Conservation (phyloP, 2,797 vertebrate genomes). For the Muscicapa comitata region DNA sequence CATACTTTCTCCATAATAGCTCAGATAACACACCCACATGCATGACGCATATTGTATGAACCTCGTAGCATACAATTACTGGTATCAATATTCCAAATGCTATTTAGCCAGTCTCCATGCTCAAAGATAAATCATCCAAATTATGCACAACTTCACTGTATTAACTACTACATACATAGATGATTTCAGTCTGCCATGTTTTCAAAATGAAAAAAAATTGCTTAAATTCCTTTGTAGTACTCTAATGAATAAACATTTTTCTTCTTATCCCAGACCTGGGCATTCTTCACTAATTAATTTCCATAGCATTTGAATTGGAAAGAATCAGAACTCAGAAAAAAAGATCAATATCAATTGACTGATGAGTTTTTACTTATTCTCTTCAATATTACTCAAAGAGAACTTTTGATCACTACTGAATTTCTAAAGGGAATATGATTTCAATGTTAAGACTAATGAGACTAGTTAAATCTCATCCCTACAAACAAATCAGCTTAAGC, state of each 20-base stretch:
- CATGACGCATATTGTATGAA: neutral
- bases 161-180: neutral
- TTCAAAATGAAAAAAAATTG: neutral
- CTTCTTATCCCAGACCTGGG: neutral
- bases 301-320: neutral
- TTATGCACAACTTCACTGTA: neutral
- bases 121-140: neutral
- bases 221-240: neutral
- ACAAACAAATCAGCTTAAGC: conserved; percentile 61
- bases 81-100: neutral
- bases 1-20: neutral
- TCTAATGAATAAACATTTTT: neutral
- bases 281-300: neutral
- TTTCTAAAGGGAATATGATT: conserved; percentile 39
- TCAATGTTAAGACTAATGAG: conserved; percentile 17
- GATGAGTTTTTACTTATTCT: neutral
- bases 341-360: neutral
- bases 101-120: neutral
- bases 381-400: neutral
- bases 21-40: neutral
- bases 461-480: conserved; percentile 55
- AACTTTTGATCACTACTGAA: conserved; percentile 24
- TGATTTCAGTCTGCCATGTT: neutral
- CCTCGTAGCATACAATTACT: neutral
- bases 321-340: neutral